These are phyloP conservation scores for Corticium candelabrum DNA, from an alignment of 37 sponge, comb jelly and placozoan species.

Conservation along the genomic window DNA sequence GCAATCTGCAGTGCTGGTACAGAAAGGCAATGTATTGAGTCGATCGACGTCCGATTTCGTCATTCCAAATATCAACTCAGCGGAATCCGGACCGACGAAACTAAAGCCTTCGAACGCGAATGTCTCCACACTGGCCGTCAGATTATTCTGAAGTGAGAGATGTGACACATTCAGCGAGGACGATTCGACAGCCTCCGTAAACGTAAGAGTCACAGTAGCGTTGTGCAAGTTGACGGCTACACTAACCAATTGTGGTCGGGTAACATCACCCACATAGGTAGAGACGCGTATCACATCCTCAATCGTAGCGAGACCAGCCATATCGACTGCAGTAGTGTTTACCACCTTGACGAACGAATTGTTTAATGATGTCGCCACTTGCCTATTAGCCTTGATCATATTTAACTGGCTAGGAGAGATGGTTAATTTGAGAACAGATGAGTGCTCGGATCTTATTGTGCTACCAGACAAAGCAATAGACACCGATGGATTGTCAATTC, in stretches of 20 bases:
- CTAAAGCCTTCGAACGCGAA: constrained; percentile 31
- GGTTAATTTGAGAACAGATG: background rate
- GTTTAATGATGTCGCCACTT: background rate
- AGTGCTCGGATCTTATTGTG: constrained; percentile 5
- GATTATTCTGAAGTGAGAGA: constrained; percentile 22
- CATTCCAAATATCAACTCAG: constrained; percentile 35
- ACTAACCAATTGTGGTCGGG: constrained; percentile 25
- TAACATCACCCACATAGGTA: constrained; percentile 27
- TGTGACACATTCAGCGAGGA: constrained; percentile 21
- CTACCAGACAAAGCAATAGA: constrained; percentile 21
- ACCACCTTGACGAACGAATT: constrained; percentile 32
- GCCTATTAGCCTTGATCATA: background rate
- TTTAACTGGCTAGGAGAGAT: background rate
- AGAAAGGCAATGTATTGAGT: constrained; percentile 48
- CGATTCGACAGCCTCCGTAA: constrained; percentile 49
- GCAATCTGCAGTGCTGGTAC: constrained; percentile 42
- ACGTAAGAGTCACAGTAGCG: constrained; percentile 40
- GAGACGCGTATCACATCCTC: constrained; percentile 10
- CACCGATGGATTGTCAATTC: background rate
- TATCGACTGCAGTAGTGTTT: constrained; percentile 31
- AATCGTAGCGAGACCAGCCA: constrained; percentile 11
- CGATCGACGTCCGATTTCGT: constrained; percentile 42
- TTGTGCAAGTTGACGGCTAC: constrained; percentile 50
- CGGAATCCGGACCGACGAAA: constrained; percentile 9
- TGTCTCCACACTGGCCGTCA: background rate